Conservation (phyloP, 2,797 vertebrate genomes). For the Acanthiza pusilla region DNA sequence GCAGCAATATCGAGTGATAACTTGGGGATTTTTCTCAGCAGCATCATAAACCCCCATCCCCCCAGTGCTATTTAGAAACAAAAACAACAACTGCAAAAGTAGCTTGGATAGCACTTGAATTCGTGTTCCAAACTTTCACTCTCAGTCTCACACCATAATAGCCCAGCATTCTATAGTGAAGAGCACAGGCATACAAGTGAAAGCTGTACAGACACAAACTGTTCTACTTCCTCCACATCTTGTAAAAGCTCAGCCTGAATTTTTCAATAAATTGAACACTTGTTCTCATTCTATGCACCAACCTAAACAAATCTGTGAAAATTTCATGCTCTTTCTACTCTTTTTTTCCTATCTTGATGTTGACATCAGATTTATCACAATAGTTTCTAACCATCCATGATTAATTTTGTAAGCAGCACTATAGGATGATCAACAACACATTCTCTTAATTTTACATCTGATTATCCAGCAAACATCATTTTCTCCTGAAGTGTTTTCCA, state of each 20-base stretch:
- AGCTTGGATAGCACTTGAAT: background rate
- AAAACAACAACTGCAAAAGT: background rate
- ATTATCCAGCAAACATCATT: constrained; percentile 7
- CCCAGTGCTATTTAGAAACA: background rate
- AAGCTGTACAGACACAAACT: background rate
- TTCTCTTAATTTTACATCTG: constrained; percentile 34
- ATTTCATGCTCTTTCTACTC: background rate
- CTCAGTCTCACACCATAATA: background rate
- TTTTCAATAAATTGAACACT: background rate
- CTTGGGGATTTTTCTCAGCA: background rate
- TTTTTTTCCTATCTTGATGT: background rate
- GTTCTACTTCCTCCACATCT: background rate
- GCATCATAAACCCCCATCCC: background rate
- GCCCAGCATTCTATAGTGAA: background rate
- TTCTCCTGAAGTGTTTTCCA: constrained; percentile 22
- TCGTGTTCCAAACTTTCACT: rapidly evolving
- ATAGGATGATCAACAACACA: background rate
- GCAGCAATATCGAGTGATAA: rapidly evolving
- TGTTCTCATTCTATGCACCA: background rate
- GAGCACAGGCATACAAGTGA: background rate
- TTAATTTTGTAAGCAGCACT: constrained; percentile 7
- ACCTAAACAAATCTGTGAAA: background rate
- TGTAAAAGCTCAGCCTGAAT: background rate
- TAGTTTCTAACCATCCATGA: background rate
- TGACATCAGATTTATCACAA: background rate